Percentiles rank a stretch among this genome's conserved stretches.
Evolutionary conservation across 2,113 vertebrate genomes (phyloP).

Genomic region (Channa maculata): DNA sequence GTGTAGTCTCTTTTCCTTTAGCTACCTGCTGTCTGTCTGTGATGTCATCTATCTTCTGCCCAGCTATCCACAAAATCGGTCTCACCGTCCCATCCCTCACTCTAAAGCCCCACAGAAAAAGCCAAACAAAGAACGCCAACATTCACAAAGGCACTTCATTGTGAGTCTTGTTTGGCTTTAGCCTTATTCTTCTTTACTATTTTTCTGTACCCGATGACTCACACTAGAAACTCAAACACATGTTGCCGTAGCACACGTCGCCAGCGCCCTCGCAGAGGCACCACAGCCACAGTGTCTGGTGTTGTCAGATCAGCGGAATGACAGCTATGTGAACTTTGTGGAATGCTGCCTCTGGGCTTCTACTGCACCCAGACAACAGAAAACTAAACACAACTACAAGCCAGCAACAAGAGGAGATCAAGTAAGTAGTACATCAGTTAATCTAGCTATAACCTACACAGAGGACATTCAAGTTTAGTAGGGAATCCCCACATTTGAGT

Average conservation of each 20-base stretch:
- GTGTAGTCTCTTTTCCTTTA: conserved; percentile 35
- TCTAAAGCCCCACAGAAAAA: not conserved
- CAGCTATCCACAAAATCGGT: conserved; percentile 44
- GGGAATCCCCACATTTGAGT: not conserved
- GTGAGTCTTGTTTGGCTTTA: conserved; percentile 20
- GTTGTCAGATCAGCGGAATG: conserved; percentile 55
- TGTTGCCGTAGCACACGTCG: conserved; percentile 1
- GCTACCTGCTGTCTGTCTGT: conserved; percentile 56
- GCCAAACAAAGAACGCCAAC: conserved; percentile 30
- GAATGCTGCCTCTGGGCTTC: conserved; percentile 55
- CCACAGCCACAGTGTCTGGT: not conserved
- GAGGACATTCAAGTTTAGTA: not conserved
- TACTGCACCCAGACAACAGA: conserved; percentile 15
- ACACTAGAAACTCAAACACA: not conserved
- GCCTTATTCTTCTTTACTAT: conserved; percentile 4
- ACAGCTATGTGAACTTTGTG: conserved; percentile 57
- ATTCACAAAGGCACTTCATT: conserved; percentile 11
- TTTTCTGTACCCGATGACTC: conserved; percentile 11
- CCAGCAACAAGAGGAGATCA: not conserved
- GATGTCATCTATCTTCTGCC: conserved; percentile 37
- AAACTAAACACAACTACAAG: conserved; percentile 17
- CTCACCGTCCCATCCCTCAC: conserved; percentile 27
- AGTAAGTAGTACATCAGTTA: conserved; percentile 17
- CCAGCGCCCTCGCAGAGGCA: not conserved
- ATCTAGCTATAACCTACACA: not conserved